Percentiles rank a stretch among this genome's conserved stretches.
Evolutionary conservation across 2,888 invertebrate species (phyloP).

Genomic region (Tetranychus truncatus): DNA sequence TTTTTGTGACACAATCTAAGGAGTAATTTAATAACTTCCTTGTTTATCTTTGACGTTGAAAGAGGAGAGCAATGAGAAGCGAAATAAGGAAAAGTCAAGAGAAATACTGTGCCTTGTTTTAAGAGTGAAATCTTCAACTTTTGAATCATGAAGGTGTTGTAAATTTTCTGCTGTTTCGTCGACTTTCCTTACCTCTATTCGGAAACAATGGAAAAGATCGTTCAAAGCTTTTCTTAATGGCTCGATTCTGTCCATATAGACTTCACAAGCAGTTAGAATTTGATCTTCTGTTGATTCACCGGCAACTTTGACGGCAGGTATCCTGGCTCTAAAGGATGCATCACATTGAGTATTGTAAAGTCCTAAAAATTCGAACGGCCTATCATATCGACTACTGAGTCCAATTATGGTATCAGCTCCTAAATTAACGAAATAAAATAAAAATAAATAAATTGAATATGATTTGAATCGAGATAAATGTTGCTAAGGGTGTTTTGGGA

Average conservation of each 20-base stretch:
- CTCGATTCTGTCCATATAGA: slow-evolving; percentile 65
- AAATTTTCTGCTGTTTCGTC: neutral
- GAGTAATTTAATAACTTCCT: neutral
- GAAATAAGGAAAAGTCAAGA: neutral
- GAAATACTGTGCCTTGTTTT: neutral
- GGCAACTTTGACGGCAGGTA: slow-evolving; percentile 71
- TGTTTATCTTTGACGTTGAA: neutral
- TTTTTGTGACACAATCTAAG: neutral
- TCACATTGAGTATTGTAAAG: slow-evolving; percentile 72
- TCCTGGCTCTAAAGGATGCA: slow-evolving; percentile 71
- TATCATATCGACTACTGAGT: slow-evolving; percentile 51
- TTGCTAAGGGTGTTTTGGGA: neutral
- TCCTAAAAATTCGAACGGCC: slow-evolving; percentile 71
- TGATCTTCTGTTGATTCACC: slow-evolving; percentile 81
- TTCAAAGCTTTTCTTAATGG: slow-evolving; percentile 67
- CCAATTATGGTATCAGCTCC: slow-evolving; percentile 57
- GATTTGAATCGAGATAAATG: neutral
- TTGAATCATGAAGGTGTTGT: neutral
- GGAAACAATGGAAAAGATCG: slow-evolving; percentile 68
- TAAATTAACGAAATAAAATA: neutral
- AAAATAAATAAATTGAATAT: slow-evolving; percentile 3
- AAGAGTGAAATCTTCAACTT: neutral
- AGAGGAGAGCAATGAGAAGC: neutral
- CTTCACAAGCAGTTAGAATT: slow-evolving; percentile 57
- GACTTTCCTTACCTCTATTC: slow-evolving; percentile 44